These are phyloP conservation scores for Phoenoteleia sp. DNA, from an alignment of 2,888 invertebrate species.

Conservation along the genomic window DNA sequence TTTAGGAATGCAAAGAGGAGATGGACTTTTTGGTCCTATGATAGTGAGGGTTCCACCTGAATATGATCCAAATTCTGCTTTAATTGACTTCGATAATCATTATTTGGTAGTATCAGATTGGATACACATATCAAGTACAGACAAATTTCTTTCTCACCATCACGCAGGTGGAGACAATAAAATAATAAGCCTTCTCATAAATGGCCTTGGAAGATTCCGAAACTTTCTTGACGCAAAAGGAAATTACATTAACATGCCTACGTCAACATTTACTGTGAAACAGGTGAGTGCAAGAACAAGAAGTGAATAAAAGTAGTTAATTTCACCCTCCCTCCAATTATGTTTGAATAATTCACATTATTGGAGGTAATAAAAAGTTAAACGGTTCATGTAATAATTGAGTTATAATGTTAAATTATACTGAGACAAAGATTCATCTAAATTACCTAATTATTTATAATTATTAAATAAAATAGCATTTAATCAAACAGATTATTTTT, in stretches of 20 bases:
- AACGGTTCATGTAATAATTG: too few species aligned
- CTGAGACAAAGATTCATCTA: too few species aligned
- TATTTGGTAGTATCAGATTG: slow-evolving; percentile 88
- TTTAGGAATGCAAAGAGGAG: slow-evolving; percentile 94
- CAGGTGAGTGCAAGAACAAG: slow-evolving; percentile 87
- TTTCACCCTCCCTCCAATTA: too few species aligned
- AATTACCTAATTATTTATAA: too few species aligned
- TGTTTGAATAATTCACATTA: too few species aligned
- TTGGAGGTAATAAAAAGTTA: too few species aligned
- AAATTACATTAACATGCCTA: slow-evolving; percentile 87
- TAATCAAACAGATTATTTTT: too few species aligned
- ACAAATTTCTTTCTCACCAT: slow-evolving; percentile 94
- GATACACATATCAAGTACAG: slow-evolving; percentile 91
- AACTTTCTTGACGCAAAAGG: slow-evolving; percentile 84
- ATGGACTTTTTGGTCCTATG: slow-evolving; percentile 94
- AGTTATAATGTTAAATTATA: too few species aligned
- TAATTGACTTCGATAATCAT: slow-evolving; percentile 95
- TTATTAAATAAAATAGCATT: too few species aligned
- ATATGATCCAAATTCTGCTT: slow-evolving; percentile 89
- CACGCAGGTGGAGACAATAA: slow-evolving; percentile 94
- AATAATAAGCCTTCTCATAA: slow-evolving; percentile 93
- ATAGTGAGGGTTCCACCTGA: slow-evolving; percentile 91
- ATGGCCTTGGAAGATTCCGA: slow-evolving; percentile 90
- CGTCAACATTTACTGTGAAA: slow-evolving; percentile 90
- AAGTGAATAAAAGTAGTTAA: too few species aligned